Evolutionary conservation across 1,140 invertebrate genomes (phyloP).

Genomic region (Diachasma alloeum): DNA sequence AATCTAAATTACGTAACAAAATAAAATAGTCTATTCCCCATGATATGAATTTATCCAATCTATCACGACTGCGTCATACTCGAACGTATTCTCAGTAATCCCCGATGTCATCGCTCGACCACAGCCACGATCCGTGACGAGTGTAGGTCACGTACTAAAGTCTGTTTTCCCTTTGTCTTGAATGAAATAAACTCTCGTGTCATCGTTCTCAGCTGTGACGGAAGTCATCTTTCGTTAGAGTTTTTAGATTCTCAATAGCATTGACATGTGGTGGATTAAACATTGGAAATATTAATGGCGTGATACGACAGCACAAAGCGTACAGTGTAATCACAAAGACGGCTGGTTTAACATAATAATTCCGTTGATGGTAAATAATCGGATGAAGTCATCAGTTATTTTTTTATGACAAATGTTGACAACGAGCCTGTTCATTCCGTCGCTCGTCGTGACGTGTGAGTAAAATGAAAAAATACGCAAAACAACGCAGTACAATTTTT

Average conservation of each 20-base stretch:
- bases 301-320: neutral
- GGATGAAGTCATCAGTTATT: neutral
- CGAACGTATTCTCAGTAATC: neutral
- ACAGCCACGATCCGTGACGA: neutral
- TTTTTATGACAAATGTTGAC: neutral
- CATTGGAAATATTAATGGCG: neutral
- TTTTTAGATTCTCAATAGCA: neutral
- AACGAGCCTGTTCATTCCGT: neutral
- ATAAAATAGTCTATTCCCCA: neutral
- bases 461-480: no score
- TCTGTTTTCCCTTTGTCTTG: neutral
- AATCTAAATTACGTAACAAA: neutral
- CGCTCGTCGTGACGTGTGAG: no score
- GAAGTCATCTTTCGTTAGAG: neutral
- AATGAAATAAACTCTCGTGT: neutral
- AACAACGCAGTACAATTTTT: no score
- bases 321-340: neutral
- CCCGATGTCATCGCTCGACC: conserved; percentile 6
- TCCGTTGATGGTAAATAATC: neutral
- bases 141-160: neutral
- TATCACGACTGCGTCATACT: neutral
- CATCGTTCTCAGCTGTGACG: neutral
- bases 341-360: neutral
- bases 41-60: neutral
- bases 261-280: neutral